Evolutionary conservation across 2,113 vertebrate genomes (phyloP).

Genomic region (Micronisus gabar): DNA sequence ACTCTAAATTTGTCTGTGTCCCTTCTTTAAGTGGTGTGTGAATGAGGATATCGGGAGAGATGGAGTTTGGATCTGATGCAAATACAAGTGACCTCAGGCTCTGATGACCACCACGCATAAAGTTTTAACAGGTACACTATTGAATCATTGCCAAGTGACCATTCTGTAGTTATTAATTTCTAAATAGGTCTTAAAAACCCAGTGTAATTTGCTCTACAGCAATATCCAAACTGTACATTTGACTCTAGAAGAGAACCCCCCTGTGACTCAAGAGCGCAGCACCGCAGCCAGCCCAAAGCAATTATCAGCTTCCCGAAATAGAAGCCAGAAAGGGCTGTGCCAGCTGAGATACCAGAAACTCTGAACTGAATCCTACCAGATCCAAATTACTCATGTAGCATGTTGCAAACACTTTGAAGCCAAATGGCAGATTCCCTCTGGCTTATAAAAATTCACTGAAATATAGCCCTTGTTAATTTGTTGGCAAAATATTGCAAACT

Average conservation of each 20-base stretch:
- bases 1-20: too few relatives aligned
- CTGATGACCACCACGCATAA: accelerated
- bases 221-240: not conserved
- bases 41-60: not conserved
- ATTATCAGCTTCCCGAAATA: not conserved
- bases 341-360: not conserved
- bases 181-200: not conserved
- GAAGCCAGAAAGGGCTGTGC: not conserved
- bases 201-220: not conserved
- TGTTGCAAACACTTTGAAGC: not conserved
- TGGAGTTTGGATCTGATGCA: not conserved
- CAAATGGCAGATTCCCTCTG: not conserved
- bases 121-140: not conserved
- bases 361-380: not conserved
- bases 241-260: not conserved
- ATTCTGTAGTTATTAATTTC: not conserved
- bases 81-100: not conserved
- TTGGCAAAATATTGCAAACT: not conserved
- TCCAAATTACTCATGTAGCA: not conserved
- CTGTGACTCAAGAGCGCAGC: not conserved
- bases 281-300: not conserved
- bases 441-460: not conserved
- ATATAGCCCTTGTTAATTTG: not conserved
- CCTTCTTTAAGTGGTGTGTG: not conserved
- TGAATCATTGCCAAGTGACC: not conserved